Conservation (phyloP, 1,140 invertebrate genomes). For the roundworm (Caenorhabditis elegans) region WBcel235 BX284606.5:2025001-2025500, state of each 20-base stretch:
- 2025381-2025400: not conserved
- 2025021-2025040: too few species aligned
- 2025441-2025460: constrained; percentile 25
- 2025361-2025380: not conserved
- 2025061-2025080: not conserved
- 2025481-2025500: not conserved
- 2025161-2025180: not conserved
- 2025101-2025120: not conserved
- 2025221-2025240: not conserved
- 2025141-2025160: not conserved
- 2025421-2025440: constrained; percentile 9
- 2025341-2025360: too few species aligned
- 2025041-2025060: too few species aligned
- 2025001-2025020: too few species aligned
- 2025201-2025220: not conserved
- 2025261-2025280: not conserved
- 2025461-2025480: not conserved
- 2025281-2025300: too few species aligned
- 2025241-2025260: constrained; percentile 1
- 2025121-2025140: not conserved
- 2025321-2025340: too few species aligned
- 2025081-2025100: not conserved
- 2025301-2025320: too few species aligned
- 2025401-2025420: not conserved
- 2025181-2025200: not conserved